Conservation (phyloP, 1,140 invertebrate species). For the Yoshiicerus persimilis region DNA sequence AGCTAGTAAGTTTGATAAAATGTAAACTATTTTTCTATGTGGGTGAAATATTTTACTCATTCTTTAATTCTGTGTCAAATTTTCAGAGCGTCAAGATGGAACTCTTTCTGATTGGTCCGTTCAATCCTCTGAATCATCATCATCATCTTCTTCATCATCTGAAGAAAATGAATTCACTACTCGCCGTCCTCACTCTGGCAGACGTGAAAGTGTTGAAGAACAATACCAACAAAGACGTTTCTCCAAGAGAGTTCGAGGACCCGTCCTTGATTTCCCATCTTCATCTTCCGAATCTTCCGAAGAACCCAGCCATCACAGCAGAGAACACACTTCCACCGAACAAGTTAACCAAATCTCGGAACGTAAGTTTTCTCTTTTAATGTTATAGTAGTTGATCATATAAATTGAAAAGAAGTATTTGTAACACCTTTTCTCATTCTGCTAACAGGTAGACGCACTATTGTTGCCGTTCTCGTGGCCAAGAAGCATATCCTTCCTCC, state of each 20-base stretch:
- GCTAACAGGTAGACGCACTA: conserved; percentile 3
- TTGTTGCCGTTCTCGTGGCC: conserved; percentile 36
- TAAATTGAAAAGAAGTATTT: background rate
- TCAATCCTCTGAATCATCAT: background rate
- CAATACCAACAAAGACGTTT: background rate
- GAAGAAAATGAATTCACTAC: background rate
- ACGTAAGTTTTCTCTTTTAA: background rate
- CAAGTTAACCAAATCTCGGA: background rate
- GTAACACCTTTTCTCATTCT: no score
- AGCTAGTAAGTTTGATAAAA: conserved; percentile 14
- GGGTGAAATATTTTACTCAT: background rate
- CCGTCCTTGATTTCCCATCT: background rate
- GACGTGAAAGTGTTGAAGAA: background rate
- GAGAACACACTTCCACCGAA: background rate
- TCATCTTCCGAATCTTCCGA: background rate
- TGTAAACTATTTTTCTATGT: background rate
- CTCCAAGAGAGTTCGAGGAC: background rate
- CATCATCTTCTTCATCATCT: conserved; percentile 23
- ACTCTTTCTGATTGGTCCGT: background rate
- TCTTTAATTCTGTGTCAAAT: background rate
- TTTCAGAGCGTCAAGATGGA: conserved; percentile 19
- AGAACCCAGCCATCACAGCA: background rate
- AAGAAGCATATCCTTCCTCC: conserved; percentile 39
- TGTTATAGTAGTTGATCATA: background rate
- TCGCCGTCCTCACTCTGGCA: background rate